Evolutionary conservation across 2,888 invertebrate species (phyloP), one percentile per base, ranked within the genome.

Genomic region (Polyommatus icarus): DNA sequence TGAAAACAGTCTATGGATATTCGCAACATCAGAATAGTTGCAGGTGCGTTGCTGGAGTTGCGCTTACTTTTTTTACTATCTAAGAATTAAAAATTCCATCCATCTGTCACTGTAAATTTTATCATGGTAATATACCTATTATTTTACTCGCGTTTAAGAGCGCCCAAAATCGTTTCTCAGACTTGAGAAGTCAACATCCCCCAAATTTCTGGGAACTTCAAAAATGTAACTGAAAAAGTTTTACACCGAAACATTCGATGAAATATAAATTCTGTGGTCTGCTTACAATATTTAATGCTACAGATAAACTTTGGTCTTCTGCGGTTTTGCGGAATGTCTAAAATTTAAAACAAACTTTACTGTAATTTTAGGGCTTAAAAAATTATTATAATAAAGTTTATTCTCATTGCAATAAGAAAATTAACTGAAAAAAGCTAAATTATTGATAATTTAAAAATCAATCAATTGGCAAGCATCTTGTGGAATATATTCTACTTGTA

Each of bases 201-300:
- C 5, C 59, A 20, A 59, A n/a, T 59, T 59, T 59, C 8, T 59
- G 59, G 18, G 20, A 59, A 59, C 5, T n/a, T 57, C n/a, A n/a
- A 57, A 57, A 57, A n/a, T 20, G 18, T 54, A 20, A 7, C 20
- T 59, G 59, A 20, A 59, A 59, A 59, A 6, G 20, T 7, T 8
- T 57, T 20, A 6, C n/a, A 57, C 15, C 50, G 50, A 15, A 50
- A 50, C n/a, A 12, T 57, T n/a, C n/a, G 59, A n/a, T 20, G 61
- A 61, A 61, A 24, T 61, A 61, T 24, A 61, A 24, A 24, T 61
- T 61, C 61, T 61, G 61, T 10, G 61, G 24, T 61, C 61, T 24
- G 24, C 12, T 61, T 61, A 61, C 10, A 61, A 61, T 61, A 61
- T 61, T 61, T 61, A 61, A 61, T 61, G 61, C 24, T 61, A 20